Conservation (phyloP, 1,140 invertebrate species). For the Drosophila parvula region DNA sequence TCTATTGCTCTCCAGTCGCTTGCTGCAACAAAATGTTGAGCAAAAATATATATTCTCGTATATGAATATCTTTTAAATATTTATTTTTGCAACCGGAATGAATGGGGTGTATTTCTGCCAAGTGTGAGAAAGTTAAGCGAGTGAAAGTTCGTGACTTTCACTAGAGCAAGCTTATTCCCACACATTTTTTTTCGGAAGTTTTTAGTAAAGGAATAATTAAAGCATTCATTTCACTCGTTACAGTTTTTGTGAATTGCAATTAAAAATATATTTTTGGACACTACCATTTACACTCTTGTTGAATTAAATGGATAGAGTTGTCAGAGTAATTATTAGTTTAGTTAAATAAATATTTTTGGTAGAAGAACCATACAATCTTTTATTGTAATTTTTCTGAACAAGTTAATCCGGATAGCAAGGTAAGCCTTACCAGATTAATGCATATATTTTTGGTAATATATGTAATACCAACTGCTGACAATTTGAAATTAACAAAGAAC, state of each 20-base stretch:
- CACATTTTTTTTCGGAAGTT: conserved; percentile 6
- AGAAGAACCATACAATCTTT: neutral
- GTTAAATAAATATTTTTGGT: neutral
- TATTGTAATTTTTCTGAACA: no score
- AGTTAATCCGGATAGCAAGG: neutral
- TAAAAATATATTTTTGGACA: neutral
- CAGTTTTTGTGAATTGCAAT: neutral
- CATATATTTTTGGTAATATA: neutral
- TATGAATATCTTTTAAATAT: conserved; percentile 37
- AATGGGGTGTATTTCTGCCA: neutral
- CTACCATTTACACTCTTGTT: neutral
- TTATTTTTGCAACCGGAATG: conserved; percentile 16
- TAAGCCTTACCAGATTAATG: neutral
- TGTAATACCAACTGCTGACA: neutral
- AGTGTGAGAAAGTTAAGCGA: conserved; percentile 21
- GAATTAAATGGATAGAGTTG: neutral
- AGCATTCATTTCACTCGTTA: neutral
- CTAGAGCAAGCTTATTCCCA: conserved; percentile 17
- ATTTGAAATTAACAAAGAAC: neutral
- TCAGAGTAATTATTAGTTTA: neutral
- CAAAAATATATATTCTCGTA: conserved; percentile 11
- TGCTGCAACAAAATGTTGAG: conserved; percentile 25
- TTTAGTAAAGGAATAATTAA: neutral
- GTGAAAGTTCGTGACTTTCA: conserved; percentile 34
- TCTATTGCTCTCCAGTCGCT: conserved; percentile 35